Base-by-base conservation (phyloP, 2,888 invertebrate species). In the Fissipunctia ypsillon region DNA sequence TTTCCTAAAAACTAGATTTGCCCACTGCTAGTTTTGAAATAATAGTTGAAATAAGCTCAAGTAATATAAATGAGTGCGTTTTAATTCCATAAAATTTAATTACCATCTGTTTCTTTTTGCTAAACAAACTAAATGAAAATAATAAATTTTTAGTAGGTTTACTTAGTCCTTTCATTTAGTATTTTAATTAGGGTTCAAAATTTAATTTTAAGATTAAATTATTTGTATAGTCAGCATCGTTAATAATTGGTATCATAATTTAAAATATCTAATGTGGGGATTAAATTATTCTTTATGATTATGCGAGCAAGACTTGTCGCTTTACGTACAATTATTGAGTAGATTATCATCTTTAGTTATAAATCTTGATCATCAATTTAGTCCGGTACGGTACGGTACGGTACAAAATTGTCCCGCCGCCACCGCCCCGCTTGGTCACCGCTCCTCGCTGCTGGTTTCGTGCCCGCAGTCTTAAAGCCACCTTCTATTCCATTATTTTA, bases 171-270 rank as follows among this genome's bases (percentile, higher is more conserved):
- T 52, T 52, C 67, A 52, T 52, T 75, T 63, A 19, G 54, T 76
- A 76, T 64, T 83, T 69, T 79, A 80, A 71, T 83, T 74, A 70
- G 65, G 61, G 65, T 73, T 54, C 38, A 59, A 72, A 63, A 66
- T 60, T 68, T 61, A 68, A 80, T 80, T 80, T 78, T 3, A 14
- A 54, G 28, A 59, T 64, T 73, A 68, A 57, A 78, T 57, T 69
- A 78, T 65, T 73, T 69, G 65, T 63, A 25, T 28, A 48, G 9
- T 41, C n/a, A 69, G 3, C 54, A 35, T 50, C 54, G 16, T 66
- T 74, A 69, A 50, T 69, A 57, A 48, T 35, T 43, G 41, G n/a
- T 43, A 14, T 52, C 38, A 52, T 45, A 22, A 41, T 60, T 75
- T 16, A 38, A 78, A 45, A 69, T 16, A 52, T 60, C 3, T 41